Percentiles rank a stretch among this genome's conserved stretches.
phyloP scores from a whole-genome alignment of 1,140 invertebrate species.

The Euwallacea similis region DNA sequence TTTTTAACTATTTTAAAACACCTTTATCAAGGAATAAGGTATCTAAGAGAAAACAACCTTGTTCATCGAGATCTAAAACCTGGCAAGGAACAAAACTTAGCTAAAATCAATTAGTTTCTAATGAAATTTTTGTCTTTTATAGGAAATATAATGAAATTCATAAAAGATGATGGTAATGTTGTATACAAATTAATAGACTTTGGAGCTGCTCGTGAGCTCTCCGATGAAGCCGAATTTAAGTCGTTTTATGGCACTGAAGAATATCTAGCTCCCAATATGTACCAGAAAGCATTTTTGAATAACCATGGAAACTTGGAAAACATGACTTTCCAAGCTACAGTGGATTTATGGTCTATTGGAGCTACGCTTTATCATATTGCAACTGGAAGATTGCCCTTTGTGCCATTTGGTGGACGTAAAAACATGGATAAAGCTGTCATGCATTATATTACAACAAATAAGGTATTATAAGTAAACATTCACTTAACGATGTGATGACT shows the following conservation, averaged over 20 bases:
- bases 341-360: constrained; percentile 96
- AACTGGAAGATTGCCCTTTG: constrained; percentile 90
- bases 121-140: background rate
- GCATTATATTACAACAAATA: constrained; percentile 91
- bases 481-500: background rate
- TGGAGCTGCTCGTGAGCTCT: constrained; percentile 91
- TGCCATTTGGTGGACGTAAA: constrained; percentile 89
- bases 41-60: constrained; percentile 9
- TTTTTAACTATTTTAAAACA: constrained; percentile 1
- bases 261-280: constrained; percentile 97
- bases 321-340: constrained; percentile 86
- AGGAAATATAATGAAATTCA: constrained; percentile 78
- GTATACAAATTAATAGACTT: constrained; percentile 97
- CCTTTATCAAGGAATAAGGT: constrained; percentile 3
- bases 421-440: constrained; percentile 89
- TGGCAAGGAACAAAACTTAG: constrained; percentile 1
- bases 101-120: background rate
- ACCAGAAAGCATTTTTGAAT: constrained; percentile 87
- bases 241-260: constrained; percentile 97
- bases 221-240: constrained; percentile 95
- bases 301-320: constrained; percentile 69
- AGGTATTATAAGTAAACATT: constrained; percentile 1
- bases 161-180: constrained; percentile 88
- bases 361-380: constrained; percentile 97
- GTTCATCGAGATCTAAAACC: constrained; percentile 12